Base-by-base conservation (phyloP, 1,140 invertebrate species). In the Aricia agestis region DNA sequence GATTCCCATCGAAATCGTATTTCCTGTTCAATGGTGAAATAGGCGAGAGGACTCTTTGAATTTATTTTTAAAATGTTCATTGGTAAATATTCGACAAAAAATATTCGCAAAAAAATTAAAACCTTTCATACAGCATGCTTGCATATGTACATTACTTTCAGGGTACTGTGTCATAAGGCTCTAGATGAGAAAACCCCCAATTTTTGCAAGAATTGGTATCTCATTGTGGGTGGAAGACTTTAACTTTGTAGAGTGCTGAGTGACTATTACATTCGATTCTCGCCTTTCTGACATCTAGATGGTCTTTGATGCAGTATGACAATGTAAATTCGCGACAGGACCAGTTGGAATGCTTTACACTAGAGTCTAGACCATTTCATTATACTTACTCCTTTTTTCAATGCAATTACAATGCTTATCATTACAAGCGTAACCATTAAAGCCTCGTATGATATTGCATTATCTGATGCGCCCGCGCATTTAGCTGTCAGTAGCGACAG, bases 401-500 rank as follows among this genome's bases (percentile, higher is more conserved):
- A 52, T 52, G 11, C 11, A 52, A 52, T 52, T 13, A 52, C 45
- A 13, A 52, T 52, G 11, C 1, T 11, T 4, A 52, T 52, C 45
- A 52, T 52, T 52, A 52, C 45, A 52, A 52, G 45, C 45, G 45
- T 52, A 52, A 52, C 45, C 45, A 15, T 52, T 52, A 11, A 52
- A 15, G 45, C 45, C 36, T 36, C 36, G 36, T 52, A 52, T 52
- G 45, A 52, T 52, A 52, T 36, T 36, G 36, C 36, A 36, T 36
- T 36, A 36, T 52, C 45, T 52, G 45, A 52, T 52, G 45, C 45
- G 45, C 45, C 45, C 11, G 45, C 45, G 45, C 45, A 52, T 52
- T 52, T 52, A 52, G 45, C 45, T 52, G 45, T 52, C 45, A 52
- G 45, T 52, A 52, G 45, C 45, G 45, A 52, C 45, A 52, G 45